These are phyloP conservation scores for Danaus melanippus DNA, from an alignment of 1,140 invertebrate genomes.

Conservation along the genomic window DNA sequence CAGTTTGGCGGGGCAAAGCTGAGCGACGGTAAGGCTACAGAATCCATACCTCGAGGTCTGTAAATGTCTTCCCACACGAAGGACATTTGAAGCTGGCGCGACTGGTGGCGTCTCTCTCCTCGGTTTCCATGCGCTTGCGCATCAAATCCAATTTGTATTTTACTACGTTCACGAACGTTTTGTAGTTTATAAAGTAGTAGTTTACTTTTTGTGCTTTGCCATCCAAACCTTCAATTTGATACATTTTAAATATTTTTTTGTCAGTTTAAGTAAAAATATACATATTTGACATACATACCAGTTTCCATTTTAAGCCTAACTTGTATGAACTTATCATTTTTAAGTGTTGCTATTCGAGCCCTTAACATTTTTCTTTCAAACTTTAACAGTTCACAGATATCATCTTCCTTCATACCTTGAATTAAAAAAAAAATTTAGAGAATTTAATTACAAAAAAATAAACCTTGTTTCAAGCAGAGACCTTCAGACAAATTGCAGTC, in stretches of 20 bases:
- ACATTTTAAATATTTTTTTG: background rate
- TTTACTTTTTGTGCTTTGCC: constrained; percentile 98
- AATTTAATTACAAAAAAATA: too few species aligned
- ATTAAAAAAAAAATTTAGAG: constrained; percentile 15
- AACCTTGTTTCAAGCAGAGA: too few species aligned
- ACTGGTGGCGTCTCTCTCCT: constrained; percentile 94
- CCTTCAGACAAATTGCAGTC: too few species aligned
- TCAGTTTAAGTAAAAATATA: background rate
- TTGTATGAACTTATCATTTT: constrained; percentile 96
- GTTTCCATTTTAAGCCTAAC: constrained; percentile 95
- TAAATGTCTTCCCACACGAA: constrained; percentile 92
- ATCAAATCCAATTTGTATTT: constrained; percentile 98
- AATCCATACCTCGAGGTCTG: constrained; percentile 80
- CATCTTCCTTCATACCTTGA: constrained; percentile 95
- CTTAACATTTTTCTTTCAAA: constrained; percentile 96
- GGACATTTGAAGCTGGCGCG: constrained; percentile 96
- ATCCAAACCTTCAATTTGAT: constrained; percentile 76
- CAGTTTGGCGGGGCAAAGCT: too few species aligned
- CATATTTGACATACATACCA: constrained; percentile 50
- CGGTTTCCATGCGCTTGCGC: constrained; percentile 94
- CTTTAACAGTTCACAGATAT: constrained; percentile 93
- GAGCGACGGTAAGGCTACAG: too few species aligned
- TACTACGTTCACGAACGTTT: constrained; percentile 96
- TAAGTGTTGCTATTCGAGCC: constrained; percentile 86
- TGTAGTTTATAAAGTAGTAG: constrained; percentile 98